phyloP scores from a whole-genome alignment of 2,888 invertebrate species.

The Apamea epomidion region DNA sequence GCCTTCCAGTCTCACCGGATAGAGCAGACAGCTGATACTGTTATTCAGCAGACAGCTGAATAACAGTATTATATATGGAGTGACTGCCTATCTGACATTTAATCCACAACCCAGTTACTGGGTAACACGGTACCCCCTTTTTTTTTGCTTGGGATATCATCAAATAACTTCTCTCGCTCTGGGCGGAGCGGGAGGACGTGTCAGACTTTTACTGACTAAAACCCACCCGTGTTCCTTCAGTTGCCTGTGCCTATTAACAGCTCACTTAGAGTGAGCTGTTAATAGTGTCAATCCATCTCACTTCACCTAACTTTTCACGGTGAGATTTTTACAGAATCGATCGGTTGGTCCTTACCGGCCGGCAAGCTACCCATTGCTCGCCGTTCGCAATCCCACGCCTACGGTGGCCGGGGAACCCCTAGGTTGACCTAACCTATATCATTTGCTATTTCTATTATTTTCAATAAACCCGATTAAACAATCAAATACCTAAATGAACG shows the following conservation, averaged over 20 bases:
- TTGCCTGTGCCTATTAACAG: no score
- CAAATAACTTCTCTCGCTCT: no score
- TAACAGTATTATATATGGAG: no score
- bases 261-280: no score
- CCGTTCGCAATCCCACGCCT: no score
- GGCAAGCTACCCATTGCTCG: no score
- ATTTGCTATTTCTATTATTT: background rate
- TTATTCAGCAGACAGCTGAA: background rate
- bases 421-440: background rate
- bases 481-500: conserved; percentile 22
- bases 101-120: background rate
- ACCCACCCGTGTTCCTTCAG: background rate
- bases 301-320: no score
- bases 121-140: background rate
- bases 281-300: no score
- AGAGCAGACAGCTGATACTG: background rate
- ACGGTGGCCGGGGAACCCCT: no score
- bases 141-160: background rate
- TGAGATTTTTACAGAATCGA: no score
- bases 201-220: background rate
- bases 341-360: no score
- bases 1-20: background rate
- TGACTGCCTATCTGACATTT: background rate
- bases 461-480: conserved; percentile 10
- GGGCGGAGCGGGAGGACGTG: no score